These are phyloP conservation scores for Talpa occidentalis DNA, from an alignment of 2,113 vertebrate species.

Conservation along the genomic window DNA sequence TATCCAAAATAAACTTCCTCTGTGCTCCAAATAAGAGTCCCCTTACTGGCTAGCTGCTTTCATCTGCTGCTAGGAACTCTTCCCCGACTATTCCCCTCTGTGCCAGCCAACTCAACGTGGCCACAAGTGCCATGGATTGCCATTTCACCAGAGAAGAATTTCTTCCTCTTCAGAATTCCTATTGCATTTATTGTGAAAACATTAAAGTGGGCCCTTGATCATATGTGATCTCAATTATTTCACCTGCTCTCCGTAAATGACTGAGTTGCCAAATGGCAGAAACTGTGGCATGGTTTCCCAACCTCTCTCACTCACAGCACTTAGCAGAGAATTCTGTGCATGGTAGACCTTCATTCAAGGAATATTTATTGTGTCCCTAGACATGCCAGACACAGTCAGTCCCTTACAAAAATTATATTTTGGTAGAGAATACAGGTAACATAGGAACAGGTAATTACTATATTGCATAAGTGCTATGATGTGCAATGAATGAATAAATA, in stretches of 20 bases:
- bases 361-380: background rate
- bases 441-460: background rate
- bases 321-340: background rate
- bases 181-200: background rate
- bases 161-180: background rate
- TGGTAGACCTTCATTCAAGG: background rate
- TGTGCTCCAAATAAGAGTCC: background rate
- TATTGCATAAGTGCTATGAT: background rate
- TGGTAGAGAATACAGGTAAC: background rate
- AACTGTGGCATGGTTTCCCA: background rate
- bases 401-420: background rate
- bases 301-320: background rate
- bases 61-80: background rate
- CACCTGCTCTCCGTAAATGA: background rate
- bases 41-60: background rate
- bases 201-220: background rate
- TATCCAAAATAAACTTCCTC: background rate
- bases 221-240: background rate
- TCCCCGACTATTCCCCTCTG: background rate
- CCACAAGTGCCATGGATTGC: background rate
- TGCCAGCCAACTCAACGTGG: background rate
- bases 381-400: background rate
- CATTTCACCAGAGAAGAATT: background rate
- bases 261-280: background rate
- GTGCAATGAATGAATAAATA: background rate